Base-by-base conservation (phyloP, 2,113 vertebrate species). In the Apodemus speciosus region DNA sequence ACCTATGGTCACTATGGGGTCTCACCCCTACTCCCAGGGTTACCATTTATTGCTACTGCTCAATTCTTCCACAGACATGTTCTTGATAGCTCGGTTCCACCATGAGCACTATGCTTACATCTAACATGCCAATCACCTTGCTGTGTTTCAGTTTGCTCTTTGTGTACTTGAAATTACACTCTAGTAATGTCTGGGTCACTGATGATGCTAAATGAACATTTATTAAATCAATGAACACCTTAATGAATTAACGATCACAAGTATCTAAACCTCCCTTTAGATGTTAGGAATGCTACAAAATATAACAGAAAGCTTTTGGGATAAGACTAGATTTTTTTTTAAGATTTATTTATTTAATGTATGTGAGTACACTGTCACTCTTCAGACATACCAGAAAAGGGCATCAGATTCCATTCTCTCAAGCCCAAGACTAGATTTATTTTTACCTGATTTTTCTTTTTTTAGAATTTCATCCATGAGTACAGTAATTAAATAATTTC, bases 71-170 rank as follows among this genome's bases (percentile, higher is more conserved):
- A 64, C 27, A 64, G 9, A 32, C 7, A 0, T 14, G 32, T 62
- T n/a, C 14, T 51, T 40, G 30, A 49, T 6, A 3, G 53, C 3
- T 20, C 43, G 18, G 9, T 58, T 23, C 14, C 25, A 53, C 20
- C 21, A 25, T 0, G 60, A 56, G 1, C 18, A 2, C 5, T 1
- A 2, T 6, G 32, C 6, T 49, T 27, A 16, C 35, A 9, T 80
- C 43, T 60, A 10, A 20, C 16, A 32, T 23, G 58, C 3, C 81
- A 53, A 7, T 85, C 10, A 56, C 23, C 38, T 6, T 3, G 49
- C 35, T 20, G 9, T 16, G 32, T 73, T 81, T 60, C 66, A 46
- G 23, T 21, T 46, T 6, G 66, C 6, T 87, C 49, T 15, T 69
- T 64, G 32, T 23, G 11, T 9, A 2, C 88, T 64, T 58, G 85